Percentiles rank a stretch among this genome's conserved stretches.
phyloP scores from a whole-genome alignment of 2,113 vertebrate species.

The Seriola rivoliana region DNA sequence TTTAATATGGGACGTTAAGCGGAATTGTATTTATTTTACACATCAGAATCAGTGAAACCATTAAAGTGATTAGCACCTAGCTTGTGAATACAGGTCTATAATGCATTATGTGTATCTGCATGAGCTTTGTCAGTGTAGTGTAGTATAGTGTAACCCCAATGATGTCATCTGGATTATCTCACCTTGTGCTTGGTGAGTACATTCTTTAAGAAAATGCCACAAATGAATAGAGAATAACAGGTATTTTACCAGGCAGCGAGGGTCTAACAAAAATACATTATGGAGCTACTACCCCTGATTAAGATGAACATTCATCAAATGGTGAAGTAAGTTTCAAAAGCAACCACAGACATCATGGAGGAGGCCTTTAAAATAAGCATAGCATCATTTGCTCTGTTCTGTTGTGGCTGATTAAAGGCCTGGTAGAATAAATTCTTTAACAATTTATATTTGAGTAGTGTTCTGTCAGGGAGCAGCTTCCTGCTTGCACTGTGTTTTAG shows the following conservation, averaged over 20 bases:
- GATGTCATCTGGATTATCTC: too few relatives aligned
- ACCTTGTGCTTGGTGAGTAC: too few relatives aligned
- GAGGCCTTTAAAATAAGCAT: conserved; percentile 8
- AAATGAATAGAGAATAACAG: neutral
- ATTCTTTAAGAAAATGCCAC: neutral
- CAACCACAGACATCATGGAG: neutral
- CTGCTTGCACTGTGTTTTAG: neutral
- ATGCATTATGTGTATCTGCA: neutral
- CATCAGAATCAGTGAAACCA: neutral
- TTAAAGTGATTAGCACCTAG: neutral
- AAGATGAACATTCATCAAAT: neutral
- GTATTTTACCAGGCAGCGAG: too few relatives aligned
- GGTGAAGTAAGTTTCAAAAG: neutral
- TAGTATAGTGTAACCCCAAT: neutral
- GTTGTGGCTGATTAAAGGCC: conserved; percentile 10
- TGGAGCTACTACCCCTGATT: neutral
- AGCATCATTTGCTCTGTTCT: neutral
- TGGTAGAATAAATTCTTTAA: neutral
- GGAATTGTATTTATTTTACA: neutral
- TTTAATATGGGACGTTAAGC: neutral
- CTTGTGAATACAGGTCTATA: neutral
- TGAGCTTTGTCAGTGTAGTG: neutral
- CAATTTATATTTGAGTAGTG: neutral
- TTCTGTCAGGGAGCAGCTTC: neutral
- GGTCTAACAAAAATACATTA: neutral